A percentile compares a stretch with the other conserved stretches of the same genome.
Conservation (phyloP, 2,113 vertebrate species). For the Lates calcarifer region DNA sequence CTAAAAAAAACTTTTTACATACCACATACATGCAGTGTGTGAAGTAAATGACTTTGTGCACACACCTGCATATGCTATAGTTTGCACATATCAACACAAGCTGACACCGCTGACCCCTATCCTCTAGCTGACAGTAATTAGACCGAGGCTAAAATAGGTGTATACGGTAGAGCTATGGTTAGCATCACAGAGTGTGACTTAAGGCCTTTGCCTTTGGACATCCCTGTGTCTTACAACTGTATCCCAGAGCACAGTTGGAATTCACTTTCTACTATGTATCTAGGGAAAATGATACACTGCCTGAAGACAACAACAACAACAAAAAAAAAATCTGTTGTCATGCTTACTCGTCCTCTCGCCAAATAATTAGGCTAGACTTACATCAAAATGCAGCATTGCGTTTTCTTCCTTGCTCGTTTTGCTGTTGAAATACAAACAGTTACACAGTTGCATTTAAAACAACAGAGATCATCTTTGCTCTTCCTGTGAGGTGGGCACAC, state of each 20-base stretch:
- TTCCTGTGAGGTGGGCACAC: conserved; percentile 44
- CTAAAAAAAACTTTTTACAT: background rate
- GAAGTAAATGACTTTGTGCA: conserved; percentile 23
- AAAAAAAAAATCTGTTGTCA: conserved; percentile 76
- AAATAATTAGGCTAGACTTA: conserved; percentile 76
- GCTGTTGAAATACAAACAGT: conserved; percentile 37
- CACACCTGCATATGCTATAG: background rate
- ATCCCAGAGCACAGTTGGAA: conserved; percentile 76
- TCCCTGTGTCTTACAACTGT: conserved; percentile 72
- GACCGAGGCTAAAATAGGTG: conserved; percentile 39
- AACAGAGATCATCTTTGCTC: conserved; percentile 40
- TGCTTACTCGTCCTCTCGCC: conserved; percentile 32
- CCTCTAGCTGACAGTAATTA: conserved; percentile 62
- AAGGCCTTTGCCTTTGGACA: conserved; percentile 76
- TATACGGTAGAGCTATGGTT: conserved; percentile 49
- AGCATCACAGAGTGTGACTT: conserved; percentile 68
- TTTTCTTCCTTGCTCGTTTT: conserved; percentile 41
- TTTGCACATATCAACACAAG: conserved; percentile 31
- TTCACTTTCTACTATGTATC: conserved; percentile 84
- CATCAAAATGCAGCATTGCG: conserved; percentile 63
- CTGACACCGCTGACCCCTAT: conserved; percentile 41
- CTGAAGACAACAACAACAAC: conserved; percentile 71
- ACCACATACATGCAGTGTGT: background rate
- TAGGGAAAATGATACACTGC: conserved; percentile 75
- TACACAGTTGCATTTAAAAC: conserved; percentile 28